Percentiles rank a stretch among this genome's conserved stretches.
phyloP scores from a whole-genome alignment of 2,113 vertebrate species.

The Ciconia boyciana region DNA sequence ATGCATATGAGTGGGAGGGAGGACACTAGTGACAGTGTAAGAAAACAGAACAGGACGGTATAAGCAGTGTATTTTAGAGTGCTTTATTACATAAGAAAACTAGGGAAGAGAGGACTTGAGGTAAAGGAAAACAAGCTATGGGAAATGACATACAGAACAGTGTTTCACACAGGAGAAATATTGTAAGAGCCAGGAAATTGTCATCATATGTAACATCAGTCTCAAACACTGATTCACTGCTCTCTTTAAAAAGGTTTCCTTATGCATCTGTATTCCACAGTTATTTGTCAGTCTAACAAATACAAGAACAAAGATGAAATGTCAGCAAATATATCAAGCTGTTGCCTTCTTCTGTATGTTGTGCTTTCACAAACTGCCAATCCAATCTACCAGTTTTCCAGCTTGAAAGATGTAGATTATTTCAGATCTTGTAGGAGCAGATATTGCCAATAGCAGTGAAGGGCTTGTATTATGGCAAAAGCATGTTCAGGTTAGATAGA shows the following conservation, averaged over 20 bases:
- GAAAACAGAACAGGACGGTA: neutral
- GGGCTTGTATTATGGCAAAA: neutral
- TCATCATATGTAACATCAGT: neutral
- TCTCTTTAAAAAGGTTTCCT: neutral
- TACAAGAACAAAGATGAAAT: slow-evolving; percentile 19
- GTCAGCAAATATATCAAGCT: neutral
- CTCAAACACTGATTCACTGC: neutral
- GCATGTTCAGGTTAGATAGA: neutral
- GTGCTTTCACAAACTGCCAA: neutral
- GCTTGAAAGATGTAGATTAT: neutral
- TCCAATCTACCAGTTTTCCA: neutral
- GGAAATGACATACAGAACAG: slow-evolving; percentile 8
- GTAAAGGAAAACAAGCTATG: neutral
- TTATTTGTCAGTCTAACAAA: slow-evolving; percentile 21
- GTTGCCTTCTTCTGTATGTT: neutral
- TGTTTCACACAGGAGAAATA: neutral
- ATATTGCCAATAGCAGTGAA: neutral
- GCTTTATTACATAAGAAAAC: neutral
- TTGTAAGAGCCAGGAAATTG: neutral
- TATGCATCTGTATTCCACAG: neutral
- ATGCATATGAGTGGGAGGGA: neutral
- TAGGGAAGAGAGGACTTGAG: neutral
- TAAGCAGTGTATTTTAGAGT: neutral
- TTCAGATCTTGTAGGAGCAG: neutral
- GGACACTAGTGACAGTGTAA: neutral